Conservation (phyloP, 2,888 invertebrate species). For the Agonopterix heracliana region DNA sequence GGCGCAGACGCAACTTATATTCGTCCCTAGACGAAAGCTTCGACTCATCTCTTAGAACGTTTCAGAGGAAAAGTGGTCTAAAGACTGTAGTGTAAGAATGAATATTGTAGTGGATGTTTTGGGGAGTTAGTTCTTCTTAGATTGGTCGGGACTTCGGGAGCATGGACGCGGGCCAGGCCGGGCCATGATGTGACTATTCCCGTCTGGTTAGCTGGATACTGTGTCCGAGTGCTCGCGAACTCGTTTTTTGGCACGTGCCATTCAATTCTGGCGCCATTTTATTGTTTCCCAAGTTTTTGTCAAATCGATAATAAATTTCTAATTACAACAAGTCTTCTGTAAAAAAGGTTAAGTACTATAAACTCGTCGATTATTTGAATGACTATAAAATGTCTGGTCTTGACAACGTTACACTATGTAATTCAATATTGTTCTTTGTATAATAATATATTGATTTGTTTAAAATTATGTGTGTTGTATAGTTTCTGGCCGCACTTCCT, state of each 20-base stretch:
- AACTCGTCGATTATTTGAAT: too few species aligned
- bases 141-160: slow-evolving; percentile 28
- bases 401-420: too few species aligned
- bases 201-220: slow-evolving; percentile 63
- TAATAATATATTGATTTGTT: too few species aligned
- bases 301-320: neutral
- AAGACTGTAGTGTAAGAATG: slow-evolving; percentile 3
- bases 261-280: slow-evolving; percentile 52
- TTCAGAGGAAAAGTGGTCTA: slow-evolving; percentile 31
- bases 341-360: too few species aligned
- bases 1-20: slow-evolving; percentile 66
- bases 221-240: slow-evolving; percentile 50
- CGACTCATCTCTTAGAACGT: slow-evolving; percentile 35
- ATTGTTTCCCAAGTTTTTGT: slow-evolving; percentile 7
- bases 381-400: too few species aligned
- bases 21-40: slow-evolving; percentile 35
- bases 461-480: too few species aligned
- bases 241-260: slow-evolving; percentile 54
- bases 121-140: slow-evolving; percentile 20
- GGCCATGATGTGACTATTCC: slow-evolving; percentile 71
- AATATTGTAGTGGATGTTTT: neutral
- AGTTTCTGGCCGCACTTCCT: too few species aligned
- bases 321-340: too few species aligned
- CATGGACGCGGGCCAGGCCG: slow-evolving; percentile 72
- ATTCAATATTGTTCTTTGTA: too few species aligned